Evolutionary conservation across 2,888 invertebrate species (phyloP).

Genomic region (Lithophane socia): DNA sequence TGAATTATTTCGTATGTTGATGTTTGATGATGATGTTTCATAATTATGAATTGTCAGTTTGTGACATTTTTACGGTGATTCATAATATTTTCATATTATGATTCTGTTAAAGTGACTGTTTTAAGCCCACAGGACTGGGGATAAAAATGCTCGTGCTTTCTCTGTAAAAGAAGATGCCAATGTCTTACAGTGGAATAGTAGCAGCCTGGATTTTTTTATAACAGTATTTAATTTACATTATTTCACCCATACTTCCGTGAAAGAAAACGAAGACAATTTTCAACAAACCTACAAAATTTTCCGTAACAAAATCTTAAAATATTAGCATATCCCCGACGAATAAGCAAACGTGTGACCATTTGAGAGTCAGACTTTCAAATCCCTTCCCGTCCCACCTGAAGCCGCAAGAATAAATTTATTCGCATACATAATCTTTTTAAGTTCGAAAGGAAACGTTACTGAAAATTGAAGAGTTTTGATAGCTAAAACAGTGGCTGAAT

Average conservation of each 20-base stretch:
- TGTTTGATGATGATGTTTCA: no score
- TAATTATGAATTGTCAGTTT: no score
- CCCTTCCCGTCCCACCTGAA: constrained; percentile 59
- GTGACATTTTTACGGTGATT: no score
- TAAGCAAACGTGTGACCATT: constrained; percentile 70
- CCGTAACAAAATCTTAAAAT: constrained; percentile 53
- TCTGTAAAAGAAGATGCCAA: no score
- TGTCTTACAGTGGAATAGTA: neutral
- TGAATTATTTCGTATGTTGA: no score
- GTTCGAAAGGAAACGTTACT: constrained; percentile 54
- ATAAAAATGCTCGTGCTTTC: neutral
- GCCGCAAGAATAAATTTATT: constrained; percentile 73
- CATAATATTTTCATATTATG: no score
- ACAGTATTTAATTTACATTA: neutral
- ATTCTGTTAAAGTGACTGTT: no score
- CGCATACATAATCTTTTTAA: constrained; percentile 69
- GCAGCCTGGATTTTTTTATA: neutral
- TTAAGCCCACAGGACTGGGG: no score
- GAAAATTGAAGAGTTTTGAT: constrained; percentile 46
- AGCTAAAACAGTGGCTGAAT: neutral
- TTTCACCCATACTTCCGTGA: neutral
- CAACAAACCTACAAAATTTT: constrained; percentile 40
- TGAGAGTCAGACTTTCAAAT: constrained; percentile 73
- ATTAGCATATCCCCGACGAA: constrained; percentile 64
- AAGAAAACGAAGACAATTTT: constrained; percentile 42